Base-by-base conservation (phyloP, 2,888 invertebrate genomes). In the Fragum fragum region DNA sequence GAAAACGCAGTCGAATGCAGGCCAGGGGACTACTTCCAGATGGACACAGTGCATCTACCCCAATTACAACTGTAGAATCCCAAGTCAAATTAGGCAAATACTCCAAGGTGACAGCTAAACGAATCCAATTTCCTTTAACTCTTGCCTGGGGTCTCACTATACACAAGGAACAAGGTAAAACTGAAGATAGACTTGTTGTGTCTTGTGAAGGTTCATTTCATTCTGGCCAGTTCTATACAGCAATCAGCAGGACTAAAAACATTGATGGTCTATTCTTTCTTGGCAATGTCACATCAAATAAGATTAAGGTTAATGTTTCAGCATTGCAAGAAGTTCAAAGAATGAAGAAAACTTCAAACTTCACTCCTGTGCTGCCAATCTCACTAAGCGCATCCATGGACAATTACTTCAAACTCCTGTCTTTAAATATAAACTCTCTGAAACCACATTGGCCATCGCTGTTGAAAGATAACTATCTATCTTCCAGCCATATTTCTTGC, bases 141-240 rank as follows among this genome's bases (percentile, higher is more conserved):
- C 73, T 79, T 1, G 82, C 79, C 11, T 81, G 81, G 74, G 77
- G 74, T 29, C 70, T 78, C 2, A 82, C 79, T 16, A 78, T 75
- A 59, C 82, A 82, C 53, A 82, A 82, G 59, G 79, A 75, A 32
- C 82, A 82, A 29, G 71, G 82, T 39, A 79, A 76, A 59, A 81
- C 81, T 11, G 81, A 80, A 72, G 59, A 76, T 52, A 29, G n/a
- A 29, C 61, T 47, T 76, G 80, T 76, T 18, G 68, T 76, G 9
- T 76, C 57, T 18, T 75, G 71, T 69, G 3, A 57, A 29, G 66
- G 80, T 2, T 55, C 32, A 26, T 80, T 80, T 68, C 39, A 36
- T 14, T 59, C 53, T 5, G 76, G 72, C 6, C 76, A 72, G 42
- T 80, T 76, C 61, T 74, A 79, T 63, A 79, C 70, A 23, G 79